Conservation (phyloP, 2,113 vertebrate genomes). For the Tachuris rubrigastra region DNA sequence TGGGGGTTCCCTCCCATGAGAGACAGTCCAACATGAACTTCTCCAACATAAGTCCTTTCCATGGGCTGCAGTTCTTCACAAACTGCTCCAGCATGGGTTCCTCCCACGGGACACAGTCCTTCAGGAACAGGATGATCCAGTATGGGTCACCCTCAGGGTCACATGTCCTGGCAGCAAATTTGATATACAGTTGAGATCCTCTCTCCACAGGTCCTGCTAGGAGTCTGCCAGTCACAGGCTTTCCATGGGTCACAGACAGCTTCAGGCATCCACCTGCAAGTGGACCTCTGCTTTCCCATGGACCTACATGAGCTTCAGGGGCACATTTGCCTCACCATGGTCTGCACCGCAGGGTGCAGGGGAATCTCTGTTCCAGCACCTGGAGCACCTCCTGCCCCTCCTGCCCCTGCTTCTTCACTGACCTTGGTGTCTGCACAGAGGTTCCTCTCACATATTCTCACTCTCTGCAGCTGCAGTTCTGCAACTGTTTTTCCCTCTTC, state of each 20-base stretch:
- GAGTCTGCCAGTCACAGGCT: not conserved
- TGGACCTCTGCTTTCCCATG: not conserved
- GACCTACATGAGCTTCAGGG: not conserved
- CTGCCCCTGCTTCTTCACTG: not conserved
- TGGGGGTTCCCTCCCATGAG: not conserved
- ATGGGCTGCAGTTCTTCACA: not conserved
- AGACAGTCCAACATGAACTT: not conserved
- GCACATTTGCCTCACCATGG: not conserved
- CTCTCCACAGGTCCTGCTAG: not conserved
- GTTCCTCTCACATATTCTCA: not conserved
- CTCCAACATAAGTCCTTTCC: not conserved
- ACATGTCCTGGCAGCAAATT: not conserved
- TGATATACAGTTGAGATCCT: not conserved
- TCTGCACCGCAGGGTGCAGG: not conserved
- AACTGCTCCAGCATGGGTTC: not conserved
- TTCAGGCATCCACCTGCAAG: not conserved
- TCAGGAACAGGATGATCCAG: not conserved
- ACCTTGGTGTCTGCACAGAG: not conserved
- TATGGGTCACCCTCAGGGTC: not conserved
- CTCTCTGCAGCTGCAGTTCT: not conserved
- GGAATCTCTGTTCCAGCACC: not conserved
- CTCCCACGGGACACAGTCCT: not conserved
- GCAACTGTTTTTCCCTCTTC: not conserved
- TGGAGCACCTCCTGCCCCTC: not conserved
- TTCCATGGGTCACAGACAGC: not conserved